phyloP scores from a whole-genome alignment of 2,888 invertebrate species.

The Hypomecis atomaria region DNA sequence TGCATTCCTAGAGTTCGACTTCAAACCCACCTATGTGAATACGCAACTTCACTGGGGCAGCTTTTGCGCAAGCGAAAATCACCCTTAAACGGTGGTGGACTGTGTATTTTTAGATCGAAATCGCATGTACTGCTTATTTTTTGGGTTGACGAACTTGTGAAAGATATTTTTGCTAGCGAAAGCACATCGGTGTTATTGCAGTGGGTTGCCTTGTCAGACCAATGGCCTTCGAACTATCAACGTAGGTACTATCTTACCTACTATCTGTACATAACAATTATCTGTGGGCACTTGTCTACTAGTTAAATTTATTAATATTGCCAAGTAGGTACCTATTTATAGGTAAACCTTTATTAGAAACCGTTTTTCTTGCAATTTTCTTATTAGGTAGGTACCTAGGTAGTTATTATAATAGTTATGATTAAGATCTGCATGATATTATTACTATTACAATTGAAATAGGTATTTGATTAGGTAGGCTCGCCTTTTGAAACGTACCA shows the following conservation, averaged over 20 bases:
- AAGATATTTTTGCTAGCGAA: conserved; percentile 62
- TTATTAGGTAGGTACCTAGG: too few species aligned
- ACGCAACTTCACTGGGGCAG: conserved; percentile 52
- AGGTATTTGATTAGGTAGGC: too few species aligned
- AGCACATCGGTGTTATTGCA: conserved; percentile 59
- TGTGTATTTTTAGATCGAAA: conserved; percentile 49
- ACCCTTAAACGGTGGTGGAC: conserved; percentile 42
- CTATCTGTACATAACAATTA: not conserved
- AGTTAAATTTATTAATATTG: conserved; percentile 15
- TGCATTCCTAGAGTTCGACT: conserved; percentile 75
- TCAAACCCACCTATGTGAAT: conserved; percentile 65
- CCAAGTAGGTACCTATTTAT: not conserved
- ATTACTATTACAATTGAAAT: too few species aligned
- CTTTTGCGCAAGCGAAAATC: conserved; percentile 51
- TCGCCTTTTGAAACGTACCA: too few species aligned
- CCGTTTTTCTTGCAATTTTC: not conserved
- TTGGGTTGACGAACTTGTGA: conserved; percentile 72
- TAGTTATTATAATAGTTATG: too few species aligned
- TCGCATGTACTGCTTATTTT: conserved; percentile 55
- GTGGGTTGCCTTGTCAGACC: conserved; percentile 53
- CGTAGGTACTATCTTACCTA: conserved; percentile 4
- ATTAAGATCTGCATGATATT: too few species aligned
- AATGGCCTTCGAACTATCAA: conserved; percentile 61
- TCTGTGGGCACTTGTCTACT: conserved; percentile 12
- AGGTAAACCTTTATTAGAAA: not conserved